A percentile compares a stretch with the other conserved stretches of the same genome.
phyloP scores from a whole-genome alignment of 2,888 invertebrate species.

The Acronicta psi region DNA sequence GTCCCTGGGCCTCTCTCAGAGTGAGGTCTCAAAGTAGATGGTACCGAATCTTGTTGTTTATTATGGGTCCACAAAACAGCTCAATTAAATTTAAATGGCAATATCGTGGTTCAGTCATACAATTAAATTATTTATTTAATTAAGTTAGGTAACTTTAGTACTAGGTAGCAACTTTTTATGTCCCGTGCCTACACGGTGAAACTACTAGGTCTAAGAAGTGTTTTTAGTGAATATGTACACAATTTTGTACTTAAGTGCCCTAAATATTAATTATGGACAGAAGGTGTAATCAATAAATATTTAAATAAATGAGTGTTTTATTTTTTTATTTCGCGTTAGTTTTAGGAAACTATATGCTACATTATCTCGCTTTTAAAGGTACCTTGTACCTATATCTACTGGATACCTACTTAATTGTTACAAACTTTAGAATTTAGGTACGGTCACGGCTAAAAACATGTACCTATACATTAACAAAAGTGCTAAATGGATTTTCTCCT shows the following conservation, averaged over 20 bases:
- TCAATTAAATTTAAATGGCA: conserved; percentile 31
- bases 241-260: conserved; percentile 20
- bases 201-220: conserved; percentile 21
- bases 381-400: too few species aligned
- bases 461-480: too few species aligned
- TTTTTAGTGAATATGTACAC: conserved; percentile 10
- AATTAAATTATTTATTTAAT: conserved; percentile 23
- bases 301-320: conserved; percentile 6
- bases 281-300: conserved; percentile 35
- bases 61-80: conserved; percentile 14
- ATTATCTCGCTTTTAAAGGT: too few species aligned
- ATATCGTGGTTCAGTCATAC: conserved; percentile 1
- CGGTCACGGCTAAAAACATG: too few species aligned
- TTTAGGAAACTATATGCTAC: too few species aligned
- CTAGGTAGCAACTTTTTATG: not conserved
- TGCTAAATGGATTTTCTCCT: too few species aligned
- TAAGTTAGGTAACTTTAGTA: conserved; percentile 12
- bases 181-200: too few species aligned
- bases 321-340: not conserved
- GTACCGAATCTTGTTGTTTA: too few species aligned
- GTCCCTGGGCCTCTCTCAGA: not conserved
- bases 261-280: conserved; percentile 15
- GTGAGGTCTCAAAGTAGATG: too few species aligned
- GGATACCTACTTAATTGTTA: too few species aligned
- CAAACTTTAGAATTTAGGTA: too few species aligned